These are phyloP conservation scores for Sinhomidia bicolor DNA, from an alignment of 2,888 invertebrate genomes.

Conservation along the genomic window DNA sequence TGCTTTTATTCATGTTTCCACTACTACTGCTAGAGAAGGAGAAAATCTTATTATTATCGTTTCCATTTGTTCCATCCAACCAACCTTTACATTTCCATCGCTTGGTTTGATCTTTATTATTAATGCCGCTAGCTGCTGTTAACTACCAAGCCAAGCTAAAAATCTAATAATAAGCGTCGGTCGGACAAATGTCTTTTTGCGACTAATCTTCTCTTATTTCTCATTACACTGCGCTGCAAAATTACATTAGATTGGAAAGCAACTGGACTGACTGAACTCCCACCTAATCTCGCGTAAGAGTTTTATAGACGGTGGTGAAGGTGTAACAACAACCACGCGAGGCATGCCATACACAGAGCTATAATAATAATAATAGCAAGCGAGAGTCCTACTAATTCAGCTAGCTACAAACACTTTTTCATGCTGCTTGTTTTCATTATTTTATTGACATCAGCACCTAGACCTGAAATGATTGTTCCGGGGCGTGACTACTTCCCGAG, in stretches of 20 bases:
- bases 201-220: conserved; percentile 19
- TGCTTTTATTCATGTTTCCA: not conserved
- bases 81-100: not conserved
- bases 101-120: conserved; percentile 56
- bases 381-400: not conserved
- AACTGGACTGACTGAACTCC: not conserved
- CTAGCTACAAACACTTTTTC: not conserved
- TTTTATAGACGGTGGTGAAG: not conserved
- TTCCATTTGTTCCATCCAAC: conserved; percentile 18
- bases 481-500: conserved; percentile 67
- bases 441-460: conserved; percentile 39
- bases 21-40: not conserved
- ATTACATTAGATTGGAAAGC: not conserved
- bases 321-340: not conserved
- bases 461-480: conserved; percentile 67
- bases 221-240: not conserved
- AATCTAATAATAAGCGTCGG: conserved; percentile 51
- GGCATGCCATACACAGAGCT: too few species aligned
- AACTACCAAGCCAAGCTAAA: conserved; percentile 40
- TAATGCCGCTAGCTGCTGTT: conserved; percentile 44
- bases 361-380: too few species aligned
- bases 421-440: conserved; percentile 27
- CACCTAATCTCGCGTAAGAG: not conserved
- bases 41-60: conserved; percentile 9
- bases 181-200: conserved; percentile 29